phyloP scores from a whole-genome alignment of 1,140 invertebrate genomes.

The Drosophila varians region DNA sequence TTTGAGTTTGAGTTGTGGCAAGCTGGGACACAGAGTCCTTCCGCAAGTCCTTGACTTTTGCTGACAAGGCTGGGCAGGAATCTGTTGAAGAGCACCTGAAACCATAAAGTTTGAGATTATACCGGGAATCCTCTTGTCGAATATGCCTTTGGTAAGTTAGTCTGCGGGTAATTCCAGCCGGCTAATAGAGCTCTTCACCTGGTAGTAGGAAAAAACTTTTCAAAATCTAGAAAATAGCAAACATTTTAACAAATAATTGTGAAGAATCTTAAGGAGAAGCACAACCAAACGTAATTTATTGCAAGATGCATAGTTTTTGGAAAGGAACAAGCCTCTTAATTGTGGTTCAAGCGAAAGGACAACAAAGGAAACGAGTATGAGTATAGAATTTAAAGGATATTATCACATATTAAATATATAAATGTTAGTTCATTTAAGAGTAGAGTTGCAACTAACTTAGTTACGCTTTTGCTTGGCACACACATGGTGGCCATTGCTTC shows the following conservation, averaged over 20 bases:
- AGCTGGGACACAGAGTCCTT: neutral
- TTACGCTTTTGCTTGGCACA: slow-evolving; percentile 67
- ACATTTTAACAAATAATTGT: slow-evolving; percentile 4
- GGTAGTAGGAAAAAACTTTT: slow-evolving; percentile 49
- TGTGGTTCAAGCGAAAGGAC: neutral
- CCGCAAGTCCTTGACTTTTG: neutral
- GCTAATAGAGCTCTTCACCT: slow-evolving; percentile 21
- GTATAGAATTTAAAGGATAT: slow-evolving; percentile 7
- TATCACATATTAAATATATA: slow-evolving; percentile 31
- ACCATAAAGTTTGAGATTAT: slow-evolving; percentile 45
- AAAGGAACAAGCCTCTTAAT: neutral
- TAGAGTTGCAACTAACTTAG: neutral
- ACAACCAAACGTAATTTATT: neutral
- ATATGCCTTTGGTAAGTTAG: slow-evolving; percentile 20
- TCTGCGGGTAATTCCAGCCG: slow-evolving; percentile 1
- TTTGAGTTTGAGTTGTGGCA: neutral
- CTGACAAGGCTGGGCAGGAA: neutral
- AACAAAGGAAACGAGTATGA: neutral
- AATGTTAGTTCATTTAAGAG: slow-evolving; percentile 24
- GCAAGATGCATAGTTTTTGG: neutral
- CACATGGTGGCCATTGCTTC: slow-evolving; percentile 22
- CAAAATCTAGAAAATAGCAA: slow-evolving; percentile 41
- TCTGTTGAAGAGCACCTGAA: slow-evolving; percentile 49
- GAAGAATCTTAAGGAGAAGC: neutral
- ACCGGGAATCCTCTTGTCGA: slow-evolving; percentile 33